Base-by-base conservation (phyloP, 1,140 invertebrate species). In the Scaptodrosophila lebanonensis region DNA sequence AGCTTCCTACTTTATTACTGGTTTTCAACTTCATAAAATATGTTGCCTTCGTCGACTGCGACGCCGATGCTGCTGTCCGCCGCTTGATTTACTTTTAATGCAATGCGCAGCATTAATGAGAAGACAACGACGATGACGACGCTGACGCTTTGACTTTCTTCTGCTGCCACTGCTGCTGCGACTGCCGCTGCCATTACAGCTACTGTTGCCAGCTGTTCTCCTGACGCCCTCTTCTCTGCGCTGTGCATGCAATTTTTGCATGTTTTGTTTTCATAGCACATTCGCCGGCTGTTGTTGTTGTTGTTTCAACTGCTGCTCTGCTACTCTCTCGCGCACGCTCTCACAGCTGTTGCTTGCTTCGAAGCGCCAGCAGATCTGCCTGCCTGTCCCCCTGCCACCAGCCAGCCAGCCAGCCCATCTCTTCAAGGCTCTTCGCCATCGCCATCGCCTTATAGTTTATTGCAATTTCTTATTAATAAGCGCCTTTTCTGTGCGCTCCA, bases 391-490 rank as follows among this genome's bases (percentile, higher is more conserved):
- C 3, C 22, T 8, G 22, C 3, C 3, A 25, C 3, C 22, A 25
- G 8, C 3, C 22, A 25, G 3, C 22, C 22, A 25, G 3, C 22
- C 22, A 25, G 3, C 8, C 3, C 3, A 25, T 25, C n/a, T n/a
- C n/a, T 25, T 3, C 3, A 3, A 25, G 3, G 3, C 8, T 25
- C 8, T 25, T 25, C 22, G 3, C 3, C 22, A 25, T 8, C 3
- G 22, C 22, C 8, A 4, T 4, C 18, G 25, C 43, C 36, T 15
- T 50, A 49, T 70, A 66, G 66, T 75, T 77, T 70, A 76, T 76
- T 36, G 72, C 72, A 54, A 77, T 75, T 75, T 71, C 72, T 54
- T 75, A 75, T 75, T 75, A 75, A 75, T 77, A 77, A 75, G 71
- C 62, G 71, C 62, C 71, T 75, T 75, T 75, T 77, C 77, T 75